Base-by-base conservation (phyloP, 1,140 invertebrate genomes). In the Pissodes strobi region DNA sequence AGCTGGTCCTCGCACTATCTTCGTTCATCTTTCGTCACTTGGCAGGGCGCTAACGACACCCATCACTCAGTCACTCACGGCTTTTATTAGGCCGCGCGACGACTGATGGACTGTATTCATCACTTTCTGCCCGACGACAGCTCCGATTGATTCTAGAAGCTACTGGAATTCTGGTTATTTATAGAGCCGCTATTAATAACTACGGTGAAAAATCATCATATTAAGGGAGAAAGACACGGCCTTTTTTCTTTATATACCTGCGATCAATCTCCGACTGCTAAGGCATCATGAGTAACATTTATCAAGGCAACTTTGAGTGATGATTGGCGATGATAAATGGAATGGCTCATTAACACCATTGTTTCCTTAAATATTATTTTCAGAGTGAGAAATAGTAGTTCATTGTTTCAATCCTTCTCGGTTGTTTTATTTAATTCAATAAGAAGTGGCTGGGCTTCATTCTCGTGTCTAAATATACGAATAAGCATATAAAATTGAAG, bases 71-170 rank as follows among this genome's bases (percentile, higher is more conserved):
- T 51, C 62, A 64, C 46, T 58, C 53, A 57, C 39, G 25, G 62
- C 55, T 46, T 64, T 64, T 64, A 64, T 64, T 64, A 64, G 62
- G 62, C 52, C 53, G 62, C 53, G 43, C 52, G n/a, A 51, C 52
- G 62, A 64, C 53, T 64, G 62, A 64, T 64, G 62, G 62, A 64
- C 55, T 34, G 34, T 12, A 64, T 64, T 41, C 53, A 58, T 64
- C 62, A 64, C 49, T 30, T 19, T 53, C 53, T 13, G 53, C 21
- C 34, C 46, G 53, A 45, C 53, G 62, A 64, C 62, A 64, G 62
- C 41, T 45, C 62, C 53, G 62, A 64, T 64, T 64, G 62, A 64
- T 64, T 64, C 62, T 57, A 55, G 62, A 64, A 64, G 62, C 62
- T 64, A 64, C 62, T 58, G 62, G 62, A 64, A 64, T 64, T 58